Evolutionary conservation across 2,113 vertebrate species (phyloP), one percentile per base, ranked within the genome.

Genomic region (Labrus mixtus): DNA sequence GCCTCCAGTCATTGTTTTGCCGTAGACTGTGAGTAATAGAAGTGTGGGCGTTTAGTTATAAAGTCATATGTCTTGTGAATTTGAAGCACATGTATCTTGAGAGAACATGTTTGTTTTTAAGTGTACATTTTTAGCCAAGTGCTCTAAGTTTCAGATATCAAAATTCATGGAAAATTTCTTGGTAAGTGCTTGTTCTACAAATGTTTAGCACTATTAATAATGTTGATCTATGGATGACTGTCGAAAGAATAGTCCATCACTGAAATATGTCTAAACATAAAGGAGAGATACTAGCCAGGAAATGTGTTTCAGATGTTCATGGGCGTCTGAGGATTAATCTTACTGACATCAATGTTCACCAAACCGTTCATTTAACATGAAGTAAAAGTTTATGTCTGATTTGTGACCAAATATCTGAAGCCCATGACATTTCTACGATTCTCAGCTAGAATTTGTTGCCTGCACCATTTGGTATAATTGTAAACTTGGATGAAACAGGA

Each of bases 21-120:
- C 8, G 33, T 20, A 72, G 20, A 63, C 69, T 73, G 41, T 78
- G 64, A 87, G 68, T 70, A 68, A 78, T 77, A 58, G 64, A 12
- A 58, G 72, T 25, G 69, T 72, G 33, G 73, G 78, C 3, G 29
- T 74, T 61, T 60, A 67, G 58, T 62, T 74, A 62, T 33, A 46
- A 69, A 73, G 50, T 66, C 33, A 69, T 66, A 66, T 57, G 56
- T 20, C 50, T 68, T 75, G 3, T 76, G 48, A 60, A 60, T 56
- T 29, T 1, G 7, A 56, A 56, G 39, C 17, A 39, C 36, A 57
- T 64, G 25, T 70, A 46, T 11, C 23, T 33, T 72, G 48, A 62
- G 43, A 67, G 68, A 48, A 73, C 43, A 55, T 58, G 41, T 65
- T 55, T 23, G 55, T 39, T 54, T 25, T 56, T 76, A 41, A 19